Conservation (phyloP, 2,113 vertebrate species). For the Aplodontia rufa region DNA sequence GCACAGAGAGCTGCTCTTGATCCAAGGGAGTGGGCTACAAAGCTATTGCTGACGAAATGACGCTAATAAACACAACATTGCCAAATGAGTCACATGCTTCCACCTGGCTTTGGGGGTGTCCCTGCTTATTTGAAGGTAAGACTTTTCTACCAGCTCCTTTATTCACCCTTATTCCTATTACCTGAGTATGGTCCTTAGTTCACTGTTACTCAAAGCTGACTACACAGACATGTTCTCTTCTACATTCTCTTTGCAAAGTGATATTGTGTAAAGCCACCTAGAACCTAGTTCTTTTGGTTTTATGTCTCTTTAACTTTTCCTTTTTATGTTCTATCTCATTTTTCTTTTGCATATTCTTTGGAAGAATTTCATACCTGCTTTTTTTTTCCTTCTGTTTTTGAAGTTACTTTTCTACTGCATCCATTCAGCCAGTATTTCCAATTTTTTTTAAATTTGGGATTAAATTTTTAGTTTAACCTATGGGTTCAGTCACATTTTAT, state of each 20-base stretch:
- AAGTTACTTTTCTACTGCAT: not conserved
- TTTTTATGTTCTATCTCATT: not conserved
- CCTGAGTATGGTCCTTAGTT: not conserved
- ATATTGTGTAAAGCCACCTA: not conserved
- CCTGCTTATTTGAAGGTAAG: not conserved
- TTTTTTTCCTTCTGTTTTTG: not conserved
- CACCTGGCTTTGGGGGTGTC: not conserved
- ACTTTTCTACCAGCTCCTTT: not conserved
- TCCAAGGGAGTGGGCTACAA: not conserved
- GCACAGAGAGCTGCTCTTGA: not conserved
- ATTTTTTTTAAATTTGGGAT: not conserved
- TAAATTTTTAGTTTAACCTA: not conserved
- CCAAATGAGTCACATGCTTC: not conserved
- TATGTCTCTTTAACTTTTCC: not conserved
- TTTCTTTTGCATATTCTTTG: not conserved
- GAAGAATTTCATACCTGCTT: not conserved
- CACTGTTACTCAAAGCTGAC: not conserved
- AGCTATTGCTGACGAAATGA: not conserved
- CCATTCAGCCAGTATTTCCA: not conserved
- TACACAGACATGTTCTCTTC: not conserved
- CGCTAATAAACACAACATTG: not conserved
- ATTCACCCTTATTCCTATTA: not conserved
- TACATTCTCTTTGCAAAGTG: slow-evolving; percentile 22
- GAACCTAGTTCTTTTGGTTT: slow-evolving; percentile 27
- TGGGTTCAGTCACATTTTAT: not conserved